These are phyloP conservation scores for Hippolais icterina DNA, from an alignment of 2,113 vertebrate species.

Conservation along the genomic window DNA sequence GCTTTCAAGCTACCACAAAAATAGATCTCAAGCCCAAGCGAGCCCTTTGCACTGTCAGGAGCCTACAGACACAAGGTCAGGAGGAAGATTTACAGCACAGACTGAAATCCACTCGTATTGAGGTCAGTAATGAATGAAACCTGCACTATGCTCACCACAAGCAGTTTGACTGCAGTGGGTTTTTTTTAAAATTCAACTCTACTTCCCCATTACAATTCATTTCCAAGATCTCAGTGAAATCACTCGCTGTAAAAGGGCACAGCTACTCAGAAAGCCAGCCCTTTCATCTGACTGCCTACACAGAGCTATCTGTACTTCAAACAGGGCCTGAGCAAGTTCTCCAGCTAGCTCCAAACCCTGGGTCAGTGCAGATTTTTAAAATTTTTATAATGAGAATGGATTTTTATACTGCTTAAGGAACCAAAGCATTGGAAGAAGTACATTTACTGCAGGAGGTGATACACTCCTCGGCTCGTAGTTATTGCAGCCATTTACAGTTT, in stretches of 20 bases:
- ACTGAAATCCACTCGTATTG: neutral
- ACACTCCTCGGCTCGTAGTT: neutral
- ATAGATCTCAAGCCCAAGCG: neutral
- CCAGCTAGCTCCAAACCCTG: accelerated
- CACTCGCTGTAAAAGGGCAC: neutral
- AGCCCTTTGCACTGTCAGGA: neutral
- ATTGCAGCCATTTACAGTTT: neutral
- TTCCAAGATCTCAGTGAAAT: neutral
- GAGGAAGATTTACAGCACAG: neutral
- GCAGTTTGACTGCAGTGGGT: neutral
- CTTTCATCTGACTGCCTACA: neutral
- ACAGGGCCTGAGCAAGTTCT: neutral
- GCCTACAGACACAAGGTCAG: neutral
- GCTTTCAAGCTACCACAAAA: neutral
- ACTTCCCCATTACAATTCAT: neutral
- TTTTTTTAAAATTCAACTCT: neutral
- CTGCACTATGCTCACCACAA: neutral
- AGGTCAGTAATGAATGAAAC: neutral
- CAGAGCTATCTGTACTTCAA: neutral
- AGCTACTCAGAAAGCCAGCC: neutral
- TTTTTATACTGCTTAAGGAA: neutral
- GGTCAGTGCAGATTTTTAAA: neutral
- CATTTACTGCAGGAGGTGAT: neutral
- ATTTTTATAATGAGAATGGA: neutral
- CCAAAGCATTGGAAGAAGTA: neutral